Base-by-base conservation (phyloP, 1,140 invertebrate genomes). In the Tetramorium simillimum region DNA sequence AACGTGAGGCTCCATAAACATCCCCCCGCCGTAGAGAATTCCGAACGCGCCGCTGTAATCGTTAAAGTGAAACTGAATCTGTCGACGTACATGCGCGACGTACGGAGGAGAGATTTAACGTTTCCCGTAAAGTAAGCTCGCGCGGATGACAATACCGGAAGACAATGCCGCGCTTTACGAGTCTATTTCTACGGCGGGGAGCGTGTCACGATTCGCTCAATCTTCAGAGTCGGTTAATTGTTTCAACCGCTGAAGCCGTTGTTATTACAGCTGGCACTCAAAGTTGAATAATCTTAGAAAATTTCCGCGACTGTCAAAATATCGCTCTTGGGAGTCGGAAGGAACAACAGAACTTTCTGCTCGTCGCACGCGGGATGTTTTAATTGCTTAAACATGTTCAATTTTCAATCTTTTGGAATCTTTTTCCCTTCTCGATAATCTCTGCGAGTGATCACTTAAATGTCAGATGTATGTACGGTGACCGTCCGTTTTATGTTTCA, bases 11-110 rank as follows among this genome's bases (percentile, higher is more conserved):
- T 88, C 86, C 87, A 89, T 86, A 86, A 89, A 77, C 82, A 89
- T 80, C 49, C 53, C 58, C 49, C 10, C 40, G 40, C 10, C 40
- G 40, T 37, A 37, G 67, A 70, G 81, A 51, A 89, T 88, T 89
- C 28, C 37, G 46, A 60, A 49, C 43, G 73, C 87, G 80, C 49
- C 24, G 67, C 62, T 3, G 80, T 81, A 89, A 86, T 88, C 75
- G 69, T 89, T 86, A 88, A 81, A 70, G 81, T 53, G 43, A 89
- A 89, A 88, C 85, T 75, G 84, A 62, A 89, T 89, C 82, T 69
- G 58, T 49, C 43, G 81, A 73, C 60, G 53, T 53, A 69, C 43
- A 72, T n/a, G 70, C 62, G 72, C 56, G 70, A 70, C 49, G n/a
- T 37, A 56, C 24, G 37, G 21, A 24, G 28, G 28, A 56, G 51